Base-by-base conservation (phyloP, 1,140 invertebrate species). In the Drosophila nikananu region DNA sequence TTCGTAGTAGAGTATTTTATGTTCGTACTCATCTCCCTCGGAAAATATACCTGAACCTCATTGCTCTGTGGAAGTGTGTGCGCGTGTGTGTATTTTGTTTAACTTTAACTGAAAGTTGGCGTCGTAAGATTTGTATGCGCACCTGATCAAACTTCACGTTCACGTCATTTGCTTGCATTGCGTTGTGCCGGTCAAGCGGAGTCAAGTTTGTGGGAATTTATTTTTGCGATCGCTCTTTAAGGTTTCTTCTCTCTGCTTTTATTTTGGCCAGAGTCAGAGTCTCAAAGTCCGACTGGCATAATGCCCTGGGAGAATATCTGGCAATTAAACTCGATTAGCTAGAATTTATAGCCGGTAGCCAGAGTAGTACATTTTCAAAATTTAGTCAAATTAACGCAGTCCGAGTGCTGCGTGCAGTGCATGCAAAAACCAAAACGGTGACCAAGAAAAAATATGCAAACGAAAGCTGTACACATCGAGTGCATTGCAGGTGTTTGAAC, bases 401-500 rank as follows among this genome's bases (percentile, higher is more conserved):
- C 63, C n/a, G 23, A 42, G 10, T 13, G 19, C 64, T 60, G 61
- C 80, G 80, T 82, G 80, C 66, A 51, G 41, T 32, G 77, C 83
- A 68, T 80, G 61, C 19, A 37, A 37, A 23, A 37, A 65, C 32
- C 21, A 13, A 42, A 59, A 65, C 32, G 30, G 13, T 25, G 30
- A 15, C 37, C 37, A 80, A 83, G 73, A 64, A 72, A 64, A 63
- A 80, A 83, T 83, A 76, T 84, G 86, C 84, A 74, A 87, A 78
- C 70, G 80, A 77, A 87, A 87, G 73, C 79, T 63, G 52, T 67
- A 23, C 42, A 44, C 37, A 59, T 49, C 72, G 78, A 77, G 86
- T 89, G 78, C 84, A 89, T 71, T 89, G 84, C 84, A 89, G 84
- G 84, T 89, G 84, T 89, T 89, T 89, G 84, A 89, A 89, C 84